Conservation (phyloP, 2,113 vertebrate genomes). For the Empidonax traillii region DNA sequence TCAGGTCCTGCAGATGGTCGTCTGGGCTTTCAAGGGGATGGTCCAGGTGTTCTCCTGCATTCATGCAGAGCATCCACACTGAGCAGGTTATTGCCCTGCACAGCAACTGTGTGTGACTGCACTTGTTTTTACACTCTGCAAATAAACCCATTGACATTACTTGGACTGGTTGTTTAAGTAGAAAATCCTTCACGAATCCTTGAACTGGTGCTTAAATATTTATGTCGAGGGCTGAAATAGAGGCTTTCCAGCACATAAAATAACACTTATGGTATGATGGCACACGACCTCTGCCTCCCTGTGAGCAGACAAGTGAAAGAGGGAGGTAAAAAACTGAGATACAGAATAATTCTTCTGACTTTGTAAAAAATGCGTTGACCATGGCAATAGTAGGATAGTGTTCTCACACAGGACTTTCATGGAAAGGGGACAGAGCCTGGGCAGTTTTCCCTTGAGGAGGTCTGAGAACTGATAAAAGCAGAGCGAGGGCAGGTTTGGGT, state of each 20-base stretch:
- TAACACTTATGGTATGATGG: neutral
- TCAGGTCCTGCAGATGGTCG: neutral
- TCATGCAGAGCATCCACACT: neutral
- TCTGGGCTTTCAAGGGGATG: neutral
- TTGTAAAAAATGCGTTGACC: neutral
- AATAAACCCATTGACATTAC: neutral
- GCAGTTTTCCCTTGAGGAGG: neutral
- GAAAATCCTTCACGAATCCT: neutral
- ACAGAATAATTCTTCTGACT: neutral
- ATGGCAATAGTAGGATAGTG: fast-evolving
- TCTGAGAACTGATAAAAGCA: neutral
- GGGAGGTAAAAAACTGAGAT: neutral
- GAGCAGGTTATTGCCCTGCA: neutral
- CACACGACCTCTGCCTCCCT: fast-evolving
- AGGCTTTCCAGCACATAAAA: neutral
- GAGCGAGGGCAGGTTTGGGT: fast-evolving
- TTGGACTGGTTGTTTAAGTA: neutral
- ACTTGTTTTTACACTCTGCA: neutral
- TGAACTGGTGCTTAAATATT: neutral
- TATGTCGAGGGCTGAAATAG: neutral
- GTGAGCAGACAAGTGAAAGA: neutral
- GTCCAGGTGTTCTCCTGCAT: neutral
- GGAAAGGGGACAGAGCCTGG: neutral
- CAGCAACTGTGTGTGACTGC: neutral
- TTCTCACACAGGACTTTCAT: neutral